A percentile compares a stretch with the other conserved stretches of the same genome.
These are phyloP conservation scores for Marronus borbonicus DNA, from an alignment of 2,888 invertebrate species.

Conservation along the genomic window DNA sequence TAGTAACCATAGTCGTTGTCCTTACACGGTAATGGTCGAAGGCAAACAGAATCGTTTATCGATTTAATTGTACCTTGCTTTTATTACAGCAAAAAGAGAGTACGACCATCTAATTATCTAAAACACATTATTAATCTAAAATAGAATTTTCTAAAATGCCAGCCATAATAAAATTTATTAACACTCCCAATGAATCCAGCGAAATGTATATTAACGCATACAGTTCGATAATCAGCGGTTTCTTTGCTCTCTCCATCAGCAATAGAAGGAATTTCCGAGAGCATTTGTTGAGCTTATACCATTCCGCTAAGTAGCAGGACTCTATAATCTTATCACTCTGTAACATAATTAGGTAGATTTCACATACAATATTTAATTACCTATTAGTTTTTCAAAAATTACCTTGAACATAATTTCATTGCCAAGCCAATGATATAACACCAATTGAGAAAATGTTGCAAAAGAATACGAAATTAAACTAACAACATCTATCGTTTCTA, in stretches of 20 bases:
- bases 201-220: slow-evolving; percentile 16
- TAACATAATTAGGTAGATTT: not conserved
- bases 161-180: not conserved
- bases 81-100: slow-evolving; percentile 9
- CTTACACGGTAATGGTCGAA: no score
- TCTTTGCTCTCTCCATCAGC: slow-evolving; percentile 20
- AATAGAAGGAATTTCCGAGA: slow-evolving; percentile 9
- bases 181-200: slow-evolving; percentile 5
- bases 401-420: slow-evolving; percentile 43
- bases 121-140: not conserved
- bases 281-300: slow-evolving; percentile 13
- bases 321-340: slow-evolving; percentile 29
- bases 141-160: not conserved
- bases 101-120: slow-evolving; percentile 31
- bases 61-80: slow-evolving; percentile 6
- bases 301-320: slow-evolving; percentile 22
- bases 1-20: no score
- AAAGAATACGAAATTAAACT: slow-evolving; percentile 7
- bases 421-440: slow-evolving; percentile 38
- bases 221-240: not conserved
- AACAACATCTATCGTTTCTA: not conserved
- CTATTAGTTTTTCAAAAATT: not conserved
- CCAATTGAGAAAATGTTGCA: slow-evolving; percentile 18
- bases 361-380: not conserved
- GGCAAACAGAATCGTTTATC: no score